Base-by-base conservation (phyloP, 2,113 vertebrate species). In the Podilymbus podiceps region DNA sequence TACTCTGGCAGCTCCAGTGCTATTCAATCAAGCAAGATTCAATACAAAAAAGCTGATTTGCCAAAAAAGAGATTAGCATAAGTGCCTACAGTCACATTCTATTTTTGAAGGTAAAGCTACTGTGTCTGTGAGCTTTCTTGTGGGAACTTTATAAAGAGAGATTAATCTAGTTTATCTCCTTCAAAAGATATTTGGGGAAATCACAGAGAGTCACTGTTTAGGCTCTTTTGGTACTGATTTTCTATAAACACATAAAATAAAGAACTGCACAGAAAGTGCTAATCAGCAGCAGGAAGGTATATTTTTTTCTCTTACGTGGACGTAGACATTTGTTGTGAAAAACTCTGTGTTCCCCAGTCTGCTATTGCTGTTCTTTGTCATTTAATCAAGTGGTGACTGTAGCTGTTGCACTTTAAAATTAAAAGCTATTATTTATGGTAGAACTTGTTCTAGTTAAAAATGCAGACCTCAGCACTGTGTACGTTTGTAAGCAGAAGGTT, bases 11-110 rank as follows among this genome's bases (percentile, higher is more conserved):
- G 94, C 93, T 97, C 93, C 92, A 85, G 86, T 85, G 94, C 93
- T 97, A 97, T 98, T 98, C 98, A 98, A 97, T 98, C 97, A 97
- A 96, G 96, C 80, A 92, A 98, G 97, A 98, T 98, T 97, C 97
- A 97, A 98, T 98, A 97, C 93, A 90, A 97, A 97, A 97, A 97
- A 96, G 92, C 93, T 98, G 96, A 97, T 98, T 98, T 98, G 94
- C 96, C 97, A 98, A 98, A 98, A 97, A 96, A 94, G 92, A 97
- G 97, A 97, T 97, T 96, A 98, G 96, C 93, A 95, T 98, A 98
- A 98, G 95, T 97, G 97, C 93, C 96, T 95, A 92, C 75, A 93
- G 96, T 98, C 95, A 97, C 95, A 97, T 96, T 97, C 97, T 98
- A 95, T 96, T 97, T 98, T 98, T 98, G 89, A 98, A 98, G 97